These are phyloP conservation scores for Tretioscincus oriximinensis DNA, from an alignment of 2,113 vertebrate genomes.

Conservation along the genomic window DNA sequence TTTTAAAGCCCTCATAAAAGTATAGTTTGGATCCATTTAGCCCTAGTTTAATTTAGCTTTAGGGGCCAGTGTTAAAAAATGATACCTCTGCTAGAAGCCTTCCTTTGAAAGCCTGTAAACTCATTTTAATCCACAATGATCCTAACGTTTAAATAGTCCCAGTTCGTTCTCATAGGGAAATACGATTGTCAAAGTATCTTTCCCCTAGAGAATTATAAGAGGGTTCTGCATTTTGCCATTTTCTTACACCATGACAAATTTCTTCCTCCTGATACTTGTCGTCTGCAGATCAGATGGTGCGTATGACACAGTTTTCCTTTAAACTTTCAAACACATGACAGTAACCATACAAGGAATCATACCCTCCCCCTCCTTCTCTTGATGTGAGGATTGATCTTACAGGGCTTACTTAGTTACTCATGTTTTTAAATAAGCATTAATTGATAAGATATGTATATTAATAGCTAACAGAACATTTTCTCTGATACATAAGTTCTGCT, in stretches of 20 bases:
- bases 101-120: no score
- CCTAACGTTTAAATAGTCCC: not conserved
- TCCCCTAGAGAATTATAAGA: slow-evolving; percentile 1
- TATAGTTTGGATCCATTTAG: not conserved
- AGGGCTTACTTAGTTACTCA: no score
- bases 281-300: not conserved
- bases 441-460: no score
- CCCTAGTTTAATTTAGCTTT: no score
- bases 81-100: no score
- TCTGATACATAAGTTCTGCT: no score
- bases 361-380: not conserved
- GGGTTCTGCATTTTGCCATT: not conserved
- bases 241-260: slow-evolving; percentile 14
- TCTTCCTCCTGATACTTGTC: not conserved
- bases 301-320: slow-evolving; percentile 21
- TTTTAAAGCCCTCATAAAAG: no score
- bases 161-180: not conserved
- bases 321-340: slow-evolving; percentile 2
- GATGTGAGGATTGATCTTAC: no score
- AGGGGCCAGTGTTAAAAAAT: no score
- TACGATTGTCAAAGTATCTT: slow-evolving; percentile 25
- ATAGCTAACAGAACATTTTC: no score
- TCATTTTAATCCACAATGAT: no score
- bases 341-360: not conserved
- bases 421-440: no score